Base-by-base conservation (phyloP, 2,113 vertebrate genomes). In the Toxotes jaculatrix region DNA sequence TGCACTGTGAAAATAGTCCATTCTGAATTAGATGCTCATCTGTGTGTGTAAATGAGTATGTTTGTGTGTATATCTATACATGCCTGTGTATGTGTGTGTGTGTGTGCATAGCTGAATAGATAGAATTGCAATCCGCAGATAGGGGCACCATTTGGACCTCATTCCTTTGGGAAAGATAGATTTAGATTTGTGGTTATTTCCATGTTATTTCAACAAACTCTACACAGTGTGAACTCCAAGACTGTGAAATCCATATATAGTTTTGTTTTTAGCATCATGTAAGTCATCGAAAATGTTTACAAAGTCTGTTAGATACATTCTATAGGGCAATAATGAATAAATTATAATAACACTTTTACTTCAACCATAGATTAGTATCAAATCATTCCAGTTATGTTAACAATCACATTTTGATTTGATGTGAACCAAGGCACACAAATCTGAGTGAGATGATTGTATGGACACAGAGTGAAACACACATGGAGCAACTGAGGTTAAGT, bases 1-100 rank as follows among this genome's bases (percentile, higher is more conserved):
- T 69, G 76, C 61, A 64, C 31, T 83, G 70, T 71, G 66, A 61
- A 84, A 90, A 85, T 79, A 64, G 71, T 70, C 79, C 9, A 74
- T 82, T 76, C 60, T 85, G 60, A 71, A 74, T 65, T 3, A 86
- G 71, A 74, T 47, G 60, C 64, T 74, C 66, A 77, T 74, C 55
- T 76, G n/a, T 89, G 67, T 78, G 66, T 64, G 11, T 31, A 53
- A 32, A 47, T 47, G 59, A 63, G 49, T 40, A 5, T 76, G 32
- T 31, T 7, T 74, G 53, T 36, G 23, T 36, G 3, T 67, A 5
- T 3, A 23, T 64, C 3, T 27, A 8, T 45, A 27, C 1, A 32
- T n/a, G 61, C 17, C 45, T 32, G 5, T 80, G n/a, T 19, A 3
- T 76, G 74, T 31, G 51, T 40, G 21, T 40, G 34, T 56, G 21